Evolutionary conservation across 2,113 vertebrate species (phyloP).

Genomic region (Podarcis muralis): DNA sequence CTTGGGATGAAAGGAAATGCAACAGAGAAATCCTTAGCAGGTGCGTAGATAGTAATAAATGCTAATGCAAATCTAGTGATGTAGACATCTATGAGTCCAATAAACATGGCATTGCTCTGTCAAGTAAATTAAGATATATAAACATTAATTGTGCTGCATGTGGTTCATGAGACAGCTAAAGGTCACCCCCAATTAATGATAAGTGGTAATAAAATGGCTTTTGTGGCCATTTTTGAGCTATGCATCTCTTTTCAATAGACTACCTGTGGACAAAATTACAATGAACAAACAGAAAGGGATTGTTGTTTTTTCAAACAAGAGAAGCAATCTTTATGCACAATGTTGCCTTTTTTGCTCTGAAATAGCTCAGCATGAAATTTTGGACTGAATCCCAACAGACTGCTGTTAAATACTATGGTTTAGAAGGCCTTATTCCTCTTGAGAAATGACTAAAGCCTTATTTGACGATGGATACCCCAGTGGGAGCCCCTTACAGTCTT

Average conservation of each 20-base stretch:
- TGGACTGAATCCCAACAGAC: neutral
- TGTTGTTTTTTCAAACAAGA: neutral
- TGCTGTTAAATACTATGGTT: rapidly evolving
- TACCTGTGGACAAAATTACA: neutral
- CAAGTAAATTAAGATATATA: neutral
- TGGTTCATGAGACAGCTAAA: neutral
- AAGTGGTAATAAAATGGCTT: neutral
- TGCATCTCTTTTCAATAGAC: neutral
- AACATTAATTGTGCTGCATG: neutral
- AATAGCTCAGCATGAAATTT: neutral
- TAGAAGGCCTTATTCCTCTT: conserved; percentile 11
- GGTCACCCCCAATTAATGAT: neutral
- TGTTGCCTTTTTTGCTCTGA: neutral
- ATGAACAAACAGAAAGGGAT: neutral
- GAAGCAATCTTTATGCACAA: neutral
- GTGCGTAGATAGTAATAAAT: neutral
- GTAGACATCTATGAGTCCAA: neutral
- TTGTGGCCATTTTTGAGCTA: neutral
- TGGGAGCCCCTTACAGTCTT: conserved; percentile 33
- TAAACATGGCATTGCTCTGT: neutral
- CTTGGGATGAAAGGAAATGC: neutral
- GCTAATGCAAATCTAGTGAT: neutral
- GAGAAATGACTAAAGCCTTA: conserved; percentile 20
- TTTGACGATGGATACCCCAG: conserved; percentile 21
- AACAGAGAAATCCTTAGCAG: neutral